Conservation (phyloP, 2,113 vertebrate species). For the Caranx ignobilis region DNA sequence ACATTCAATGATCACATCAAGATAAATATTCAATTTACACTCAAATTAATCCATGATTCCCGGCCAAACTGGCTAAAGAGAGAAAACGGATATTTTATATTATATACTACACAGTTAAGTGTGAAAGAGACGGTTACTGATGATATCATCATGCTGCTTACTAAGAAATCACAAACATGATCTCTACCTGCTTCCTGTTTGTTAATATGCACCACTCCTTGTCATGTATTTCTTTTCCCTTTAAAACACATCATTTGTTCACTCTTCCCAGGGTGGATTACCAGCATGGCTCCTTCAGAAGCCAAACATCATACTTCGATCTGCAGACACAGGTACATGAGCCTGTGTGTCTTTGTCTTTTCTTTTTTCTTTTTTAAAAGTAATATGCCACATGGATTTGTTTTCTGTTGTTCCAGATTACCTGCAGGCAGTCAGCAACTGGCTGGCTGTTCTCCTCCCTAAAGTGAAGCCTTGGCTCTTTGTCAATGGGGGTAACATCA, state of each 20-base stretch:
- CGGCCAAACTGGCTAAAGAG: no score
- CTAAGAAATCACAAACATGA: background rate
- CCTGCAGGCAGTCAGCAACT: constrained; percentile 90
- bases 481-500: constrained; percentile 93
- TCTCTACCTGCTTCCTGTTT: background rate
- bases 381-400: background rate
- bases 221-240: background rate
- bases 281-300: constrained; percentile 94
- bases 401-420: constrained; percentile 84
- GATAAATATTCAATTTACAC: background rate
- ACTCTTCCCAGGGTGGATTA: constrained; percentile 89
- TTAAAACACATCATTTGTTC: background rate
- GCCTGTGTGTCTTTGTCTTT: background rate
- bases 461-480: constrained; percentile 92
- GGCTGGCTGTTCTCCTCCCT: constrained; percentile 91
- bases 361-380: background rate
- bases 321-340: constrained; percentile 88
- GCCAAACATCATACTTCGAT: constrained; percentile 88
- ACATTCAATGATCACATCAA: no score
- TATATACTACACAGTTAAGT: no score
- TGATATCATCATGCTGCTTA: no score
- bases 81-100: no score
- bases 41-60: no score
- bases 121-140: no score
- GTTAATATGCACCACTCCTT: background rate